These are phyloP conservation scores for Lacanobia oleracea DNA, from an alignment of 2,888 invertebrate species.

Conservation along the genomic window DNA sequence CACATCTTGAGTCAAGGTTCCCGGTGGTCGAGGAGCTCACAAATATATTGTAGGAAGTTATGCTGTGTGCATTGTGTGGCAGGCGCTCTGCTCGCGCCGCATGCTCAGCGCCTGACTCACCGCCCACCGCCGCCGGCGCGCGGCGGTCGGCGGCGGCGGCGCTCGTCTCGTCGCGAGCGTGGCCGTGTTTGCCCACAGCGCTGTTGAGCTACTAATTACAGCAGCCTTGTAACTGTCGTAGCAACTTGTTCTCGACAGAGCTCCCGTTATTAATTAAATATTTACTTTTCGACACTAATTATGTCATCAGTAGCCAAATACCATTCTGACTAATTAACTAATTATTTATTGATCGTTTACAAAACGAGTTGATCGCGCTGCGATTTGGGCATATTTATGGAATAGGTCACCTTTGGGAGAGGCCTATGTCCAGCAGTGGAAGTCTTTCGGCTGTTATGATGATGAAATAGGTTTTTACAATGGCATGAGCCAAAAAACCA, in stretches of 20 bases:
- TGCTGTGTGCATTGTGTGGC: constrained; percentile 21
- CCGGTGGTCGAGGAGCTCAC: neutral
- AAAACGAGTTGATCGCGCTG: neutral
- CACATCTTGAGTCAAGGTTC: neutral
- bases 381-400: neutral
- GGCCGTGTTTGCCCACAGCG: constrained; percentile 15
- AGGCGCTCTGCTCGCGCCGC: neutral
- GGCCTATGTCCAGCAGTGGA: too few species aligned
- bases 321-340: constrained; percentile 21
- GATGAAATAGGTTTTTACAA: neutral
- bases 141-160: neutral
- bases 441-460: too few species aligned
- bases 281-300: constrained; percentile 43
- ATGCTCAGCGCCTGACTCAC: constrained; percentile 34
- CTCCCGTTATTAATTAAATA: constrained; percentile 33
- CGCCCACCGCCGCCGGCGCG: too few species aligned
- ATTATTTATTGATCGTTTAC: constrained; percentile 18
- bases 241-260: constrained; percentile 42
- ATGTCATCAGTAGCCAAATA: constrained; percentile 38
- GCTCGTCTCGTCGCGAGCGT: neutral
- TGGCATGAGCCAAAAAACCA: neutral
- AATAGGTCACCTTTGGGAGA: too few species aligned
- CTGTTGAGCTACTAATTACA: neutral
- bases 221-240: neutral
- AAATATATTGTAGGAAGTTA: neutral